A percentile compares a stretch with the other conserved stretches of the same genome.
Evolutionary conservation across 2,797 vertebrate genomes (phyloP).

Genomic region (Thaleichthys pacificus): DNA sequence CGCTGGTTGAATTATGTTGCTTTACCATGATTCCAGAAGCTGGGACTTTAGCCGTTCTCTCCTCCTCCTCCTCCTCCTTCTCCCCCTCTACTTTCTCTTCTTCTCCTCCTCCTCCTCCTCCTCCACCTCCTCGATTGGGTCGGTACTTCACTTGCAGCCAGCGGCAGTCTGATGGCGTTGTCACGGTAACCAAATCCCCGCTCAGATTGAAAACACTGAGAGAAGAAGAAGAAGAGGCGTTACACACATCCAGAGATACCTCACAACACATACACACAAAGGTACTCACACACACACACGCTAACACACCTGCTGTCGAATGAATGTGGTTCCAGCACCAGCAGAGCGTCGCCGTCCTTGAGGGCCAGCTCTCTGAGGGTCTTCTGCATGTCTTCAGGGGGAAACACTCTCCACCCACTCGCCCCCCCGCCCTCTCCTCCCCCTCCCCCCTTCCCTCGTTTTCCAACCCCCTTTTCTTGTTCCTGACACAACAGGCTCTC

Average conservation of each 20-base stretch:
- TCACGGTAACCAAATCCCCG: conserved; percentile 77
- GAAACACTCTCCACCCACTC: conserved; percentile 81
- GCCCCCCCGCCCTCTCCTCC: conserved; percentile 68
- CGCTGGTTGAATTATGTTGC: conserved; percentile 30
- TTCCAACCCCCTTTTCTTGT: conserved; percentile 41
- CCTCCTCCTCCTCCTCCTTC: conserved; percentile 65
- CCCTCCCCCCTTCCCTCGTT: conserved; percentile 26
- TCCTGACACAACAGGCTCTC: conserved; percentile 77
- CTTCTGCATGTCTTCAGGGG: conserved; percentile 77
- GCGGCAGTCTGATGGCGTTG: conserved; percentile 79
- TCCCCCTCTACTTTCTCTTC: conserved; percentile 64
- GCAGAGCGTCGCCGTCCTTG: conserved; percentile 82
- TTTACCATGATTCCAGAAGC: conserved; percentile 81
- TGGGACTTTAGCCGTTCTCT: conserved; percentile 77
- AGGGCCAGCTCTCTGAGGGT: conserved; percentile 83
- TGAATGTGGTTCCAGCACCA: conserved; percentile 79
- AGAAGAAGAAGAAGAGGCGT: conserved; percentile 13
- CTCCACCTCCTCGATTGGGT: conserved; percentile 45
- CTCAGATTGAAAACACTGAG: conserved; percentile 77
- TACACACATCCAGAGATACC: neutral
- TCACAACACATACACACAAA: neutral
- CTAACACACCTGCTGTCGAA: conserved; percentile 74
- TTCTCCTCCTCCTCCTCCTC: conserved; percentile 59
- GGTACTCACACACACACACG: neutral
- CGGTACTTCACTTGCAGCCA: conserved; percentile 88